A percentile compares a stretch with the other conserved stretches of the same genome.
phyloP scores from a whole-genome alignment of 1,140 invertebrate species.

The Cotesia typhae region DNA sequence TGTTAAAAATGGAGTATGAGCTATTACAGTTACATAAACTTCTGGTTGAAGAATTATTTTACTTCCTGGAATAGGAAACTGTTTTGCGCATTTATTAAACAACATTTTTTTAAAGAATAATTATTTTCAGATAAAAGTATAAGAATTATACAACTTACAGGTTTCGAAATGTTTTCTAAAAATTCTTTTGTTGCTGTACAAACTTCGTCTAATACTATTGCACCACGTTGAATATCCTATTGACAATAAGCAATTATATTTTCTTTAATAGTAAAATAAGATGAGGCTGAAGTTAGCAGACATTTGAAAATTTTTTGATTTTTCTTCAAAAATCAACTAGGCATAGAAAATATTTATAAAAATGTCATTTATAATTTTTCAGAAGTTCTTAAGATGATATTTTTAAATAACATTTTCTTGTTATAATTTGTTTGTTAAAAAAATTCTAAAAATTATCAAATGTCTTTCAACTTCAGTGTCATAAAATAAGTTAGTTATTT shows the following conservation, averaged over 20 bases:
- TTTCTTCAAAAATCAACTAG: too few relatives aligned
- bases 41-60: conserved; percentile 73
- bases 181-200: conserved; percentile 72
- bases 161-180: conserved; percentile 71
- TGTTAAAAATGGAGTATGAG: conserved; percentile 80
- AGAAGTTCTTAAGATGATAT: too few relatives aligned
- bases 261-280: too few relatives aligned
- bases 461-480: too few relatives aligned
- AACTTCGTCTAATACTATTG: conserved; percentile 77
- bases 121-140: conserved; percentile 17
- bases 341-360: too few relatives aligned
- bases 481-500: neutral
- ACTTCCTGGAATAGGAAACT: conserved; percentile 79
- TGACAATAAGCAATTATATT: conserved; percentile 12
- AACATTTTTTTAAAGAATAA: neutral
- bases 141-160: conserved; percentile 66
- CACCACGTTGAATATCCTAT: conserved; percentile 72
- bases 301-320: too few relatives aligned
- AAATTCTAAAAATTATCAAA: too few relatives aligned
- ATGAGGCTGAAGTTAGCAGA: too few relatives aligned
- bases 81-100: conserved; percentile 36
- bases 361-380: too few relatives aligned
- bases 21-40: conserved; percentile 82
- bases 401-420: too few relatives aligned
- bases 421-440: too few relatives aligned